Evolutionary conservation across 2,113 vertebrate species (phyloP).

Genomic region (Zosterops borbonicus): DNA sequence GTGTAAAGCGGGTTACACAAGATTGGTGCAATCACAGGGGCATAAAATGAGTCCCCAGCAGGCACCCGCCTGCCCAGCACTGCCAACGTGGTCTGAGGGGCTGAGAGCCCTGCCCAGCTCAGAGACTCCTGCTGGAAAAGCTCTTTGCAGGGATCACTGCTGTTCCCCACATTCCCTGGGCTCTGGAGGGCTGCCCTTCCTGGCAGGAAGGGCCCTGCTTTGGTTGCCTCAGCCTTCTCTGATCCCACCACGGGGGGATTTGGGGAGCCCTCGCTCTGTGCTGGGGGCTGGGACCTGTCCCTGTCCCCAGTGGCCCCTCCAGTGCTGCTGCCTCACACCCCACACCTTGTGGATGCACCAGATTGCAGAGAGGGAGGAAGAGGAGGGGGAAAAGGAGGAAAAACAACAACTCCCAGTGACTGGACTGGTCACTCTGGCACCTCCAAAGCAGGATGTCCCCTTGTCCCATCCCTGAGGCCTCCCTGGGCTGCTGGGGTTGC

Average conservation of each 20-base stretch:
- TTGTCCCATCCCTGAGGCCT: neutral
- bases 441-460: neutral
- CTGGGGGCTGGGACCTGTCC: neutral
- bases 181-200: neutral
- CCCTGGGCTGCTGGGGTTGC: neutral
- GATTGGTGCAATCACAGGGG: neutral
- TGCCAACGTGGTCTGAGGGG: fast-evolving
- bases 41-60: neutral
- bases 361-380: neutral
- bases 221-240: neutral
- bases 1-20: neutral
- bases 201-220: neutral
- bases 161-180: fast-evolving
- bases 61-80: neutral
- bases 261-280: neutral
- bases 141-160: neutral
- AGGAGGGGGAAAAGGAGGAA: neutral
- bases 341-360: neutral
- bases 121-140: fast-evolving
- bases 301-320: neutral
- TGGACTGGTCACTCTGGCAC: fast-evolving
- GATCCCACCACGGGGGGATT: fast-evolving
- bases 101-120: neutral
- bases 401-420: neutral
- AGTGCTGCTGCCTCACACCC: neutral